These are phyloP conservation scores for Phanerotoma sp. DNA, from an alignment of 2,888 invertebrate species.

Conservation along the genomic window DNA sequence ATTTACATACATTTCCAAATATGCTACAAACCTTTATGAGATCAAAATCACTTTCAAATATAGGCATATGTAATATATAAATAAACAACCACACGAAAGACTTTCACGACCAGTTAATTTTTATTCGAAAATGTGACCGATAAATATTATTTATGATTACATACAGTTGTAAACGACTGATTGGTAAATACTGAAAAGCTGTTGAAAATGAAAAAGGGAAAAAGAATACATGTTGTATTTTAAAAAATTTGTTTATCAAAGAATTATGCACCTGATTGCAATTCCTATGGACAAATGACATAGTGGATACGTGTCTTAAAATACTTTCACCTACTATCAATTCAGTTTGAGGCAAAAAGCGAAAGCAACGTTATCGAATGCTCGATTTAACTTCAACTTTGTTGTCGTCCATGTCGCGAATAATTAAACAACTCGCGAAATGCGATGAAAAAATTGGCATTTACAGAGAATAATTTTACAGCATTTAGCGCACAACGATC, in stretches of 20 bases:
- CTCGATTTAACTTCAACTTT: constrained; percentile 20
- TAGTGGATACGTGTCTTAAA: constrained; percentile 9
- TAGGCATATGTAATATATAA: too few relatives aligned
- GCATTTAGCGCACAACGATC: constrained; percentile 6
- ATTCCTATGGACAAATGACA: not conserved
- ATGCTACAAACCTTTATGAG: too few relatives aligned
- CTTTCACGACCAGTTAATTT: constrained; percentile 6
- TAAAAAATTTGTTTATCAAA: not conserved
- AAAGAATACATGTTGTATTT: too few relatives aligned
- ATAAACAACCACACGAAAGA: too few relatives aligned
- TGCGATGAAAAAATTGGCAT: constrained; percentile 17
- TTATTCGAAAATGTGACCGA: not conserved
- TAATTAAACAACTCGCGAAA: constrained; percentile 29
- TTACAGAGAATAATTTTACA: constrained; percentile 5
- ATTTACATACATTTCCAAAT: too few relatives aligned
- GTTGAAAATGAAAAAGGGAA: too few relatives aligned
- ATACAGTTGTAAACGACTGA: not conserved
- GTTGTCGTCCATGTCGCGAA: constrained; percentile 24
- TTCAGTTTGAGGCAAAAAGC: constrained; percentile 31
- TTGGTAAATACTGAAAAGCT: not conserved
- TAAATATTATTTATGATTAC: not conserved
- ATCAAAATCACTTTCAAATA: too few relatives aligned
- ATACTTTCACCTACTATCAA: constrained; percentile 35
- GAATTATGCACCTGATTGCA: constrained; percentile 1
- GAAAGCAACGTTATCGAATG: constrained; percentile 34